Evolutionary conservation across 1,140 invertebrate genomes (phyloP).

Genomic region (Triops cancriformis): DNA sequence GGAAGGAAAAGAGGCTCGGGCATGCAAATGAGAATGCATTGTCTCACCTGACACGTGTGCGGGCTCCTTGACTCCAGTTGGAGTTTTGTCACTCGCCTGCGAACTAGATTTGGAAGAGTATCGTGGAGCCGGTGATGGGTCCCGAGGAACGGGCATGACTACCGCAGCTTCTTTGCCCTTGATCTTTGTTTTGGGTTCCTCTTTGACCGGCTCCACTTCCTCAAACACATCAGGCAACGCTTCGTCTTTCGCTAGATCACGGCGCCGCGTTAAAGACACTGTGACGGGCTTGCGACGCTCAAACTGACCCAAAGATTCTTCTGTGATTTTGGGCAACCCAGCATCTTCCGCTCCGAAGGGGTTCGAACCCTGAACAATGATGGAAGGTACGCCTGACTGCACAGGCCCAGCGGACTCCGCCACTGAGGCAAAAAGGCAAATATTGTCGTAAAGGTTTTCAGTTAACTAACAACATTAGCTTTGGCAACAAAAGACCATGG

Average conservation of each 20-base stretch:
- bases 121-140: slow-evolving; percentile 6
- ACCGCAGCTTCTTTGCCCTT: slow-evolving; percentile 19
- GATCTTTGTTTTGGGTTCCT: neutral
- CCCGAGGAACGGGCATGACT: neutral
- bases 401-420: neutral
- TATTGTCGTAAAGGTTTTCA: slow-evolving; percentile 4
- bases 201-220: slow-evolving; percentile 8
- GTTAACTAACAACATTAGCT: neutral
- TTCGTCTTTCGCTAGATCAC: neutral
- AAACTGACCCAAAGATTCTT: slow-evolving; percentile 14
- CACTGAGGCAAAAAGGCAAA: slow-evolving; percentile 10
- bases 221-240: neutral
- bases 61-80: neutral
- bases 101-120: neutral
- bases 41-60: slow-evolving; percentile 16
- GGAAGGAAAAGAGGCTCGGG: slow-evolving; percentile 13
- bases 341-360: neutral
- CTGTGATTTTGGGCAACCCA: neutral
- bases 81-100: neutral
- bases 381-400: slow-evolving; percentile 18
- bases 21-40: slow-evolving; percentile 16
- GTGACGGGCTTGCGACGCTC: slow-evolving; percentile 10
- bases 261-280: slow-evolving; percentile 17
- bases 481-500: neutral
- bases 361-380: slow-evolving; percentile 22